Evolutionary conservation across 2,888 invertebrate species (phyloP).

Genomic region (Hedya salicella): DNA sequence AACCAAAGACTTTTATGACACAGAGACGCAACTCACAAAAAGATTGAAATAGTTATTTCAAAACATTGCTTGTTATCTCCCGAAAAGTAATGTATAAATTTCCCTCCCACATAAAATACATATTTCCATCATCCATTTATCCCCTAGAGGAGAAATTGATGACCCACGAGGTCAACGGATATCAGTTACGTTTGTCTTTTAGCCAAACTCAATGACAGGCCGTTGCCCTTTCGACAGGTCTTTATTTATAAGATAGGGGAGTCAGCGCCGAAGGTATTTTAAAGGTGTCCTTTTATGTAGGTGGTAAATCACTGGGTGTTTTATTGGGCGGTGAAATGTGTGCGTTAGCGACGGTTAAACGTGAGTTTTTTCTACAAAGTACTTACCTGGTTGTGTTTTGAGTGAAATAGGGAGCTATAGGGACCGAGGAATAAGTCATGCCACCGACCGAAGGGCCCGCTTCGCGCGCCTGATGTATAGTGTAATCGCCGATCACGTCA

Average conservation of each 20-base stretch:
- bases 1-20: no score
- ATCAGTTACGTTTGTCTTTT: constrained; percentile 35
- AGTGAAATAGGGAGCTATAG: no score
- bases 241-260: constrained; percentile 19
- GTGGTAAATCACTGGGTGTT: not conserved
- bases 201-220: constrained; percentile 18
- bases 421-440: no score
- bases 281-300: constrained; percentile 14
- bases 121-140: constrained; percentile 13
- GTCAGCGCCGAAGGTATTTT: constrained; percentile 16
- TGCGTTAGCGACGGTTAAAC: not conserved
- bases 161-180: constrained; percentile 34
- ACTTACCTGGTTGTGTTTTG: no score
- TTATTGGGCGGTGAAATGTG: constrained; percentile 3
- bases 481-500: no score
- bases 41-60: not conserved
- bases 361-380: not conserved
- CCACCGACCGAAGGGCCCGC: no score
- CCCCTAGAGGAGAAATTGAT: constrained; percentile 26
- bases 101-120: constrained; percentile 8
- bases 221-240: constrained; percentile 18
- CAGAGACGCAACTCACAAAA: no score
- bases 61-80: not conserved
- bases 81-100: constrained; percentile 19
- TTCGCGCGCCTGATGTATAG: no score